Percentiles rank a stretch among this genome's conserved stretches.
These are phyloP conservation scores for Pristionchus arcanus DNA, from an alignment of 2,888 invertebrate species.

Conservation along the genomic window DNA sequence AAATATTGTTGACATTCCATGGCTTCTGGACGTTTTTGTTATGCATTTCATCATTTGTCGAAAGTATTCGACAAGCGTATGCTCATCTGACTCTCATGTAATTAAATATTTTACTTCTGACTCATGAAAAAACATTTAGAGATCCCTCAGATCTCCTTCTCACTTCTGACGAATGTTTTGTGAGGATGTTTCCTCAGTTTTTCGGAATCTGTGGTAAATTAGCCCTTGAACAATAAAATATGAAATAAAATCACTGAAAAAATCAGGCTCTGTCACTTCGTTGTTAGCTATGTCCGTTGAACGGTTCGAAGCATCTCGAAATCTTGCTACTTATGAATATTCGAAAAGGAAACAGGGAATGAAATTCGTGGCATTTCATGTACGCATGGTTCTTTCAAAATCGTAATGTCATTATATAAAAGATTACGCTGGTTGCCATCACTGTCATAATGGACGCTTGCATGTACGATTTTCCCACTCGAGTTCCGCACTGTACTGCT, in stretches of 20 bases:
- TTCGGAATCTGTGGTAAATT: not conserved
- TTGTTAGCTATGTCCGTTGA: not conserved
- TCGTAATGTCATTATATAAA: not conserved
- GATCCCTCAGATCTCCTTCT: not conserved
- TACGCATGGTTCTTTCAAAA: not conserved
- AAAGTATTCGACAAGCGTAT: not conserved
- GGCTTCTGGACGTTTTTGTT: slow-evolving; percentile 9
- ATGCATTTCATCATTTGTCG: not conserved
- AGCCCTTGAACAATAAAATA: too few species aligned
- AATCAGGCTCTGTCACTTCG: not conserved
- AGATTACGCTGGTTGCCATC: not conserved
- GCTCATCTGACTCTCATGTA: not conserved
- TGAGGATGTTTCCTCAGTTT: not conserved
- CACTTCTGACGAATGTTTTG: not conserved
- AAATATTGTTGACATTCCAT: not conserved
- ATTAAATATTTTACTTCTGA: not conserved
- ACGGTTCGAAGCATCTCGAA: not conserved
- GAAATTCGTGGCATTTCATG: not conserved
- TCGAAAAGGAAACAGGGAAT: not conserved
- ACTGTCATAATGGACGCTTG: not conserved
- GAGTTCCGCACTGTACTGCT: not conserved
- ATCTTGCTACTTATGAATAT: not conserved
- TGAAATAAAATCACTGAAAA: too few species aligned
- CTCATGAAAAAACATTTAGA: not conserved
- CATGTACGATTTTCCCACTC: not conserved